Base-by-base conservation (phyloP, 1,140 invertebrate species). In the Bombus superbus region DNA sequence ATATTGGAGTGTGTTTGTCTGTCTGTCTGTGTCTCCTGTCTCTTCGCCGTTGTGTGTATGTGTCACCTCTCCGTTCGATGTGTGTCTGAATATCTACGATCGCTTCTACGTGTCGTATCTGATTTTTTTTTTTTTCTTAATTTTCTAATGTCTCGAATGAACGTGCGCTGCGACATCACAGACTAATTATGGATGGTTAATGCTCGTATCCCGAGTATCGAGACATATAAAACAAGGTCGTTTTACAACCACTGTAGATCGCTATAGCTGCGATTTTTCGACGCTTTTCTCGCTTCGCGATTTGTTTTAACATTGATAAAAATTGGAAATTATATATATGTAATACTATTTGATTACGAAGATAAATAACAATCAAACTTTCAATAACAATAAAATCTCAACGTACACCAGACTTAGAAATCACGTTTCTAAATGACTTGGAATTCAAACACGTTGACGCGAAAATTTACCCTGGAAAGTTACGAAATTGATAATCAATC, bases 111-210 rank as follows among this genome's bases (percentile, higher is more conserved):
- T 78, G 86, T 85, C 66, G 44, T 53, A 28, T 79, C 44, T 35
- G 32, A 35, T 47, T 66, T 8, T 22, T 8, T 28, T 59, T 25
- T n/a, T 28, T 32, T 64, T 35, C 15, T 66, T 66, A 2, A 18
- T 28, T 62, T 66, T 35, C 42, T 42, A 44, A 53, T 74, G 59
- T 74, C 32, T 8, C 78, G 90, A 87, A 92, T 86, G 77, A 80
- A 88, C 86, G 90, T 88, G 89, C 92, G 87, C 91, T 92, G 92
- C 90, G 90, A 84, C 91, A 92, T 90, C 81, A 93, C 92, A 92
- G 90, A 83, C 91, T 92, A 89, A 91, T 83, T 87, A 90, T 91
- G 90, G 88, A 91, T 89, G 87, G 92, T 68, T 86, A 88, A 92
- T 91, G 90, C 83, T 74, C 68, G 35, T 42, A 42, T 42, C 28